Evolutionary conservation across 2,113 vertebrate species (phyloP).

Genomic region (Meles meles): DNA sequence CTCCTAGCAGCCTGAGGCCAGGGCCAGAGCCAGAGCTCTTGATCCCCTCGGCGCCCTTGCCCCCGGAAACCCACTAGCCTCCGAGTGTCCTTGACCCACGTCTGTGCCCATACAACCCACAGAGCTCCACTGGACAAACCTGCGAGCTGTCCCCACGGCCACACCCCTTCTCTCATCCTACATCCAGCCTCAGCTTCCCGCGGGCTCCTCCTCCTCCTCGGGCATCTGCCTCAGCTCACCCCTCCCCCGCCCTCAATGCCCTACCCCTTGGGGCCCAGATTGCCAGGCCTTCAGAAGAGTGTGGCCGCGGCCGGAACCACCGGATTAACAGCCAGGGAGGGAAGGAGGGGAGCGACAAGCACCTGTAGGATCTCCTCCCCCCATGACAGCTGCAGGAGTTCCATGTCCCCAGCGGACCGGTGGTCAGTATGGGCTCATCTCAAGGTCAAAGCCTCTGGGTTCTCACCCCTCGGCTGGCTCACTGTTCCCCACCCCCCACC

Average conservation of each 20-base stretch:
- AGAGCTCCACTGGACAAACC: background rate
- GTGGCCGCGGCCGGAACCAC: slow-evolving; percentile 54
- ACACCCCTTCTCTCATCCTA: background rate
- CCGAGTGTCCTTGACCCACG: background rate
- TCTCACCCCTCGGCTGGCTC: background rate
- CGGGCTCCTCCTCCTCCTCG: background rate
- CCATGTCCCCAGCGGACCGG: slow-evolving; percentile 8
- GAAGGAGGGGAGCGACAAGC: background rate
- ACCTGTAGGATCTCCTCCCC: slow-evolving; percentile 50
- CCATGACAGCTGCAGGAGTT: slow-evolving; percentile 63
- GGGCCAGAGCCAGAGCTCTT: background rate
- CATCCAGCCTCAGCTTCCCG: background rate
- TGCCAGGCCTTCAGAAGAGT: slow-evolving; percentile 34
- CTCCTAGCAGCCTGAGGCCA: background rate
- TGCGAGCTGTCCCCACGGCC: background rate
- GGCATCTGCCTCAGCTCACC: background rate
- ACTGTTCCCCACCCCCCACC: background rate
- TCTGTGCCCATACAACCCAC: background rate
- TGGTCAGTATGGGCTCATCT: background rate
- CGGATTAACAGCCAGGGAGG: slow-evolving; percentile 50
- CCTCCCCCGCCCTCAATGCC: background rate
- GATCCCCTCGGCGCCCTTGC: background rate
- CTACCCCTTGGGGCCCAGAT: background rate
- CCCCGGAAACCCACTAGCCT: too few relatives aligned
- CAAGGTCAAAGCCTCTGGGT: slow-evolving; percentile 48